These are phyloP conservation scores for Arvicanthis niloticus DNA, from an alignment of 2,113 vertebrate genomes.

Conservation along the genomic window DNA sequence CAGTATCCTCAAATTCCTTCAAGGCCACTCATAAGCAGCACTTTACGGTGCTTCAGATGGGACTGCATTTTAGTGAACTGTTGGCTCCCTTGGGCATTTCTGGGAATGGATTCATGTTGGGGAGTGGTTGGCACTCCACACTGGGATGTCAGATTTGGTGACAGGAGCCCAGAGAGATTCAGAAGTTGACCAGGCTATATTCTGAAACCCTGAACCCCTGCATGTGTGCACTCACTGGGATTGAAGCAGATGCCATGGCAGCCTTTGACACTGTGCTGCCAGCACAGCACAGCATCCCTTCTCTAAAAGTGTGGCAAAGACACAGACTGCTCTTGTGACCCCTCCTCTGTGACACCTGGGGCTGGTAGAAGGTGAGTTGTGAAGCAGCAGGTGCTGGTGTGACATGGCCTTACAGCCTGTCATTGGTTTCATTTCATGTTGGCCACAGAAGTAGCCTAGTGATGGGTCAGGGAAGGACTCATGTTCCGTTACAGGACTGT, in stretches of 20 bases:
- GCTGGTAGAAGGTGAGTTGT: neutral
- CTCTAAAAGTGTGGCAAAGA: neutral
- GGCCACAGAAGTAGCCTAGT: neutral
- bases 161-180: no score
- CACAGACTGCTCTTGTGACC: neutral
- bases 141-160: neutral
- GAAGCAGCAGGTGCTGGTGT: neutral
- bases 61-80: neutral
- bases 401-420: neutral
- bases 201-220: no score
- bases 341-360: neutral
- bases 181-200: no score
- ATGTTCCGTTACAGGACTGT: neutral
- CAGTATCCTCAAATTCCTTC: neutral
- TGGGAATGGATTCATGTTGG: neutral
- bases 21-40: neutral
- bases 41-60: neutral
- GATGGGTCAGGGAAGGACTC: neutral
- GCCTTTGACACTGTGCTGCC: no score
- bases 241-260: no score
- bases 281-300: neutral
- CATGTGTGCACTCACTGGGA: no score
- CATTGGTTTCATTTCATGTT: neutral
- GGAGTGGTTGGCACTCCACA: neutral
- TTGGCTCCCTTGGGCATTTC: neutral